Evolutionary conservation across 1,140 invertebrate genomes (phyloP).

Genomic region (Ladona fulva): DNA sequence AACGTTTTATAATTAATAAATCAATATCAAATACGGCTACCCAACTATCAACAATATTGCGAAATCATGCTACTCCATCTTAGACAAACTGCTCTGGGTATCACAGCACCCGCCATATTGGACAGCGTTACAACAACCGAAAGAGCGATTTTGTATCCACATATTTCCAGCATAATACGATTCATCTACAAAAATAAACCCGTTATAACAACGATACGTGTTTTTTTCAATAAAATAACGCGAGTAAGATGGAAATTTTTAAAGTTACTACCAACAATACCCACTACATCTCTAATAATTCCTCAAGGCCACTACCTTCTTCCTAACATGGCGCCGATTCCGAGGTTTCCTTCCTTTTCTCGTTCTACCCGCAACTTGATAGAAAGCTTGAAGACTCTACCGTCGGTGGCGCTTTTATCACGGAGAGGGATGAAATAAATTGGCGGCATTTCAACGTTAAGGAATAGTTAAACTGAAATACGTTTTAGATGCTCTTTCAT

Average conservation of each 20-base stretch:
- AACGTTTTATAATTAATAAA: no score
- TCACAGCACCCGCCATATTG: slow-evolving; percentile 45
- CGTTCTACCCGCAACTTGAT: slow-evolving; percentile 18
- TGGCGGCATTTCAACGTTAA: background rate
- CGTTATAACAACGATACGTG: background rate
- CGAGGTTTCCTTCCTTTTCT: slow-evolving; percentile 18
- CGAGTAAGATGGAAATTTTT: background rate
- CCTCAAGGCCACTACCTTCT: slow-evolving; percentile 42
- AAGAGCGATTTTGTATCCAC: background rate
- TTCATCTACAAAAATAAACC: background rate
- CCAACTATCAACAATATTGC: background rate
- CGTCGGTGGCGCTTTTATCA: slow-evolving; percentile 13
- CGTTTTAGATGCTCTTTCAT: no score
- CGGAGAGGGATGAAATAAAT: background rate
- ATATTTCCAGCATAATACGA: background rate
- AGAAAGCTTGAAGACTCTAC: slow-evolving; percentile 14
- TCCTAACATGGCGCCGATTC: slow-evolving; percentile 48
- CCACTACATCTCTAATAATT: slow-evolving; percentile 23
- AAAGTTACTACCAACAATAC: slow-evolving; percentile 29
- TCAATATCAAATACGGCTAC: background rate
- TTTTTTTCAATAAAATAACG: background rate
- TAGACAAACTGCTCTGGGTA: background rate
- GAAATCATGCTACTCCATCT: background rate
- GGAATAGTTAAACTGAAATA: slow-evolving; percentile 6
- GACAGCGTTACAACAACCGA: slow-evolving; percentile 16